These are phyloP conservation scores for Fregata magnificens DNA, from an alignment of 2,113 vertebrate genomes.

Conservation along the genomic window DNA sequence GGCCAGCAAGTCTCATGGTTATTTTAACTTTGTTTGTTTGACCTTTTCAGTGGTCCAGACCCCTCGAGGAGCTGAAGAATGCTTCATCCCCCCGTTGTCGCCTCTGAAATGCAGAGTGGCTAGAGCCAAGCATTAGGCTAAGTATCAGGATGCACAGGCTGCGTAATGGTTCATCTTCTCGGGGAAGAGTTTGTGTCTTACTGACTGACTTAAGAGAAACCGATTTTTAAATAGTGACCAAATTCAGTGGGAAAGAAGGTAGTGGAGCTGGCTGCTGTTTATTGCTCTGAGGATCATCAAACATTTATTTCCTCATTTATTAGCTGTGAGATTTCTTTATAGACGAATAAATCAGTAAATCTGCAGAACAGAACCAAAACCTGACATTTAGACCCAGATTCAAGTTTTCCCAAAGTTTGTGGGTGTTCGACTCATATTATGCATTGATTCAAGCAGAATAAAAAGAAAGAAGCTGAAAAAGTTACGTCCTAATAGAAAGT, in stretches of 20 bases:
- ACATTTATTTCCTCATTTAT: neutral
- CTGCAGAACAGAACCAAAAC: neutral
- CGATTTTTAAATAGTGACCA: neutral
- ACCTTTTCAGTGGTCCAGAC: slow-evolving; percentile 30
- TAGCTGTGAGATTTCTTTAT: neutral
- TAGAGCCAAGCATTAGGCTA: neutral
- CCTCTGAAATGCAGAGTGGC: neutral
- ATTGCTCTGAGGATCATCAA: neutral
- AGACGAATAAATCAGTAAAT: neutral
- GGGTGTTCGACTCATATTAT: neutral
- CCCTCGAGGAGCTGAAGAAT: neutral
- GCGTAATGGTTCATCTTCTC: neutral
- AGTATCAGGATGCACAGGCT: neutral
- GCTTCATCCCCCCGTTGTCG: neutral
- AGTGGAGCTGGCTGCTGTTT: neutral
- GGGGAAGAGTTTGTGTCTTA: neutral
- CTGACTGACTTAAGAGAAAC: neutral
- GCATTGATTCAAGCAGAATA: neutral
- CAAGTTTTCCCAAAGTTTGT: neutral
- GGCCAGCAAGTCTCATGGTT: slow-evolving; percentile 7
- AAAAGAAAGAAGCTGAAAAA: neutral
- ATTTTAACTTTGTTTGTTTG: slow-evolving; percentile 36
- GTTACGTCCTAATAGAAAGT: neutral
- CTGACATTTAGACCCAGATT: neutral
- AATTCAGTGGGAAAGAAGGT: neutral